Evolutionary conservation across 2,888 invertebrate species (phyloP).

Genomic region (Agapostemon virescens): DNA sequence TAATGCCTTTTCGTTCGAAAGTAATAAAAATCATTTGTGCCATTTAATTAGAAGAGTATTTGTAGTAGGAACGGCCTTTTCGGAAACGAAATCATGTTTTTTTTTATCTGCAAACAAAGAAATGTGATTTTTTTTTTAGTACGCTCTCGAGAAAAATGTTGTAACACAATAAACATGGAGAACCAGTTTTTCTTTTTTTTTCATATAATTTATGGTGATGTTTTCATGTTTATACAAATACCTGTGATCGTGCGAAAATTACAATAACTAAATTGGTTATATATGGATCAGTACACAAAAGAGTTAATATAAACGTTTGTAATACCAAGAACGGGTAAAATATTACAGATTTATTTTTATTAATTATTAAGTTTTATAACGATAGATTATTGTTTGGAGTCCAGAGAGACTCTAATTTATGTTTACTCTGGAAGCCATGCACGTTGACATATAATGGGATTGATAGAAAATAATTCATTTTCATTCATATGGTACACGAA

Average conservation of each 20-base stretch:
- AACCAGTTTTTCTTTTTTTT: not conserved
- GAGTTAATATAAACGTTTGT: not conserved
- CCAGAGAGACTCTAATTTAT: not conserved
- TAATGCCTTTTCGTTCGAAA: not conserved
- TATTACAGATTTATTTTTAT: not conserved
- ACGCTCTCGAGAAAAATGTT: no score
- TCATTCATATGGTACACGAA: not conserved
- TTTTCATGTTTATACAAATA: not conserved
- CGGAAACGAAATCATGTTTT: not conserved
- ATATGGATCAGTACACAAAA: not conserved
- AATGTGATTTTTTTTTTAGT: not conserved
- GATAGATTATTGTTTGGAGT: not conserved
- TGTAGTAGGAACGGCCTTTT: not conserved
- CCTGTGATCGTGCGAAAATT: not conserved
- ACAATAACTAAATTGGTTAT: not conserved
- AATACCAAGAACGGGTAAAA: not conserved
- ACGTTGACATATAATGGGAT: slow-evolving; percentile 20
- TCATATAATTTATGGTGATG: not conserved
- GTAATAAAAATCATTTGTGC: not conserved
- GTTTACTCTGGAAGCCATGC: slow-evolving; percentile 61
- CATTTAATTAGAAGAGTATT: not conserved
- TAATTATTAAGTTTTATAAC: not conserved
- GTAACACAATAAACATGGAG: not conserved
- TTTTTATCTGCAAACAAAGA: not conserved
- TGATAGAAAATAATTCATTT: slow-evolving; percentile 24